Evolutionary conservation across 2,113 vertebrate genomes (phyloP).

Genomic region (Chaetops frenatus): DNA sequence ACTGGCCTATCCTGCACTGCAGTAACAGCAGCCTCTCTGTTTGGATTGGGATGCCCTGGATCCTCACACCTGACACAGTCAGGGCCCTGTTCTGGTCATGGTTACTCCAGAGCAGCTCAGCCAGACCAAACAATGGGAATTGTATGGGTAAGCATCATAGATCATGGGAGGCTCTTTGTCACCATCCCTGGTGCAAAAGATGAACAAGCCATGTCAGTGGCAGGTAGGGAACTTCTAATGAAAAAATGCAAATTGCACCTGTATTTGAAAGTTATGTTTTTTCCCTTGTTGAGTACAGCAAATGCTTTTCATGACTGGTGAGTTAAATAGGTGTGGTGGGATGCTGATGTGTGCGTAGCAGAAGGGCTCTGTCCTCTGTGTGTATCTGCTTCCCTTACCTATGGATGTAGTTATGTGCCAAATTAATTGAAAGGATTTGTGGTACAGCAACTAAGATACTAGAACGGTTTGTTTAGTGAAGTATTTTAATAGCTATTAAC

Average conservation of each 20-base stretch:
- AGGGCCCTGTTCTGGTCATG: neutral
- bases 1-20: neutral
- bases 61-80: accelerated
- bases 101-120: neutral
- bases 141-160: neutral
- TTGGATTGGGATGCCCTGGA: accelerated
- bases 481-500: slow-evolving; percentile 7
- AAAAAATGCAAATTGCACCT: neutral
- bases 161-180: neutral
- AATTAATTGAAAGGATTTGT: neutral
- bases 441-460: neutral
- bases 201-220: neutral
- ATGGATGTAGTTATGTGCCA: neutral
- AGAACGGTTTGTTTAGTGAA: neutral
- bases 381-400: neutral
- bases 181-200: neutral
- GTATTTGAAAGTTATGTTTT: neutral
- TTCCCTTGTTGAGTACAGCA: neutral
- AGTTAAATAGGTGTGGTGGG: neutral
- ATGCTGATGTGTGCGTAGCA: neutral
- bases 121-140: neutral
- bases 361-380: neutral
- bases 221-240: neutral
- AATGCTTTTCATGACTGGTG: neutral
- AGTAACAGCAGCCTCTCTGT: neutral